Conservation (phyloP, 2,113 vertebrate genomes). For the Camelus bactrianus region DNA sequence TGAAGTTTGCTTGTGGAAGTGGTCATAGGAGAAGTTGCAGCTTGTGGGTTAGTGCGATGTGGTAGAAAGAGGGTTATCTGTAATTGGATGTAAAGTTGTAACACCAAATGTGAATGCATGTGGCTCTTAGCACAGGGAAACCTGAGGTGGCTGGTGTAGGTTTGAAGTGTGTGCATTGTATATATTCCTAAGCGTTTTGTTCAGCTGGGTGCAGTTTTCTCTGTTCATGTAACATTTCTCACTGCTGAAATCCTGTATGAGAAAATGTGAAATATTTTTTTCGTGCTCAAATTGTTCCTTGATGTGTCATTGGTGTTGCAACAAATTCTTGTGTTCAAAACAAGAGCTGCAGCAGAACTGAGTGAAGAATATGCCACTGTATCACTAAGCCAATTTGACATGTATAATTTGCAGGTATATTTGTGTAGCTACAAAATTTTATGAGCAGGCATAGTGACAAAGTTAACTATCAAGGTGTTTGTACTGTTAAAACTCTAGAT, state of each 20-base stretch:
- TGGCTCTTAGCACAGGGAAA: background rate
- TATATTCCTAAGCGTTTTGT: background rate
- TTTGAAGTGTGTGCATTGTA: background rate
- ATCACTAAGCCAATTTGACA: background rate
- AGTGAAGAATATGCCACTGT: background rate
- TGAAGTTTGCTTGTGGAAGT: background rate
- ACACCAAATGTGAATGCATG: background rate
- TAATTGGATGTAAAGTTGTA: background rate
- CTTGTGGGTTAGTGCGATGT: background rate
- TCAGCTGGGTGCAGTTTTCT: background rate
- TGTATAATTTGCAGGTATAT: background rate
- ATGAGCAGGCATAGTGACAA: background rate
- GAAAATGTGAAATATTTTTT: background rate
- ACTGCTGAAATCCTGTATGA: background rate
- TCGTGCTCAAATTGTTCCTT: background rate
- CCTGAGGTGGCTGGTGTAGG: background rate
- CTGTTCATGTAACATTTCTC: background rate
- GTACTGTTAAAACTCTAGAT: background rate
- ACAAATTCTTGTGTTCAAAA: background rate
- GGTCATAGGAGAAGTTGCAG: background rate
- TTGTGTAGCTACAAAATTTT: background rate
- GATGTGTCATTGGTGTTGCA: background rate
- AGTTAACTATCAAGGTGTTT: conserved; percentile 11
- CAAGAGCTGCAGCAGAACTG: background rate
- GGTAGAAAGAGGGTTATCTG: background rate